A percentile compares a stretch with the other conserved stretches of the same genome.
phyloP scores from a whole-genome alignment of 2,113 vertebrate species.

The Sinocyclocheilus grahami region DNA sequence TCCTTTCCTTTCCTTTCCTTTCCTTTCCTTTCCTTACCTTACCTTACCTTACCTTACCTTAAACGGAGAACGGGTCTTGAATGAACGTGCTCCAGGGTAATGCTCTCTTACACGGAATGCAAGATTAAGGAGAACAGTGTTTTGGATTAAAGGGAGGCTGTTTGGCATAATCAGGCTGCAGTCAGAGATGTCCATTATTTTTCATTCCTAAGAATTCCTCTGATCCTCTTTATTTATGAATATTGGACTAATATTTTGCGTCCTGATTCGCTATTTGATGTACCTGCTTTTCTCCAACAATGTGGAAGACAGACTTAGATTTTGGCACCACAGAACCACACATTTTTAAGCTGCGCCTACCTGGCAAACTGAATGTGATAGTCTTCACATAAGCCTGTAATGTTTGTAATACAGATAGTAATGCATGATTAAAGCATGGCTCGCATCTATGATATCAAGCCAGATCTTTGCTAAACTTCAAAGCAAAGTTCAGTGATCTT shows the following conservation, averaged over 20 bases:
- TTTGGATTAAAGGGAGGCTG: constrained; percentile 41
- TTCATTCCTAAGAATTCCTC: constrained; percentile 33
- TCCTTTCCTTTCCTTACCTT: too few species aligned
- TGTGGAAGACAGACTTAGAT: constrained; percentile 39
- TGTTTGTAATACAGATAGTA: neutral
- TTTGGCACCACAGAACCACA: constrained; percentile 23
- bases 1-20: too few species aligned
- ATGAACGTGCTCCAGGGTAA: constrained; percentile 9
- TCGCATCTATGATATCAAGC: neutral
- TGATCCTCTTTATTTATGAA: constrained; percentile 40
- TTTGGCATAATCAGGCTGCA: constrained; percentile 26
- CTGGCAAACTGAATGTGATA: neutral
- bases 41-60: neutral
- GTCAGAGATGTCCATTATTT: constrained; percentile 29
- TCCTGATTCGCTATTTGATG: constrained; percentile 25
- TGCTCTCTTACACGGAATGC: neutral
- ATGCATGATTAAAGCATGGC: neutral
- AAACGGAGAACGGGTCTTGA: neutral
- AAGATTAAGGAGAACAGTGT: constrained; percentile 39
- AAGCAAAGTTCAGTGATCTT: neutral
- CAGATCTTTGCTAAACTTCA: neutral
- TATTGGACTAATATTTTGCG: constrained; percentile 8
- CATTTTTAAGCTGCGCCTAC: neutral
- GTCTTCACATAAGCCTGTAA: neutral
- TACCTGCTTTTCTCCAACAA: constrained; percentile 19